Conservation (phyloP, 2,113 vertebrate species). For the Antidorcas marsupialis region DNA sequence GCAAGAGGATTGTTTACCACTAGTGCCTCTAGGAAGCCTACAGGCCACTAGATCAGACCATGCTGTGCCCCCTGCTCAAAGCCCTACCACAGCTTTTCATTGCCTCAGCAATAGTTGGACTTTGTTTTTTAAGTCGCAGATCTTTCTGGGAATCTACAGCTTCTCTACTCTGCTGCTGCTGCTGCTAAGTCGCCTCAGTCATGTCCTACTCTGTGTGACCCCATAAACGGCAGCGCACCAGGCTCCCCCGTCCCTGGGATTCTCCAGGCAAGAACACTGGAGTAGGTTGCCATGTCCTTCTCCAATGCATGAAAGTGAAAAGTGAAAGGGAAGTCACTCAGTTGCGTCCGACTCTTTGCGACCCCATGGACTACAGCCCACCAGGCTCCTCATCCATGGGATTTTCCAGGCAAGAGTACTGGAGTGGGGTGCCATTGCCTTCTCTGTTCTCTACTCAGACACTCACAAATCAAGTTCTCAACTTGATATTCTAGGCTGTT, state of each 20-base stretch:
- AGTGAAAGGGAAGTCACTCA: no score
- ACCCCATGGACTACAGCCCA: no score
- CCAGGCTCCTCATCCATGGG: no score
- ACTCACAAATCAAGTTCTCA: neutral
- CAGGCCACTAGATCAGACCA: neutral
- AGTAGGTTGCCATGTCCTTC: no score
- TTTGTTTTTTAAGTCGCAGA: neutral
- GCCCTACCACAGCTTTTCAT: neutral
- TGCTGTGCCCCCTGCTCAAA: neutral
- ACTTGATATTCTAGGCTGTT: neutral
- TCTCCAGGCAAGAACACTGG: no score
- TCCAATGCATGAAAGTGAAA: no score
- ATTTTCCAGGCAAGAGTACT: no score
- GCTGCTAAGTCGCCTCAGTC: no score
- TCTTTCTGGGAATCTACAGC: neutral
- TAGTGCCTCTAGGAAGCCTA: neutral
- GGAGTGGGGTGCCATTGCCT: no score
- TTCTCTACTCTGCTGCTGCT: neutral
- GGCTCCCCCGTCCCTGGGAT: no score
- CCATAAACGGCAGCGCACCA: no score
- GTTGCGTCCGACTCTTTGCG: rapidly evolving
- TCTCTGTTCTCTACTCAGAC: neutral
- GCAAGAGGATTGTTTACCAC: neutral
- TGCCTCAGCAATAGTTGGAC: neutral
- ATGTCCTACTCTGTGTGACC: no score